Percentiles rank a stretch among this genome's conserved stretches.
phyloP scores from a whole-genome alignment of 1,140 invertebrate genomes.

The Solenopsis invicta region DNA sequence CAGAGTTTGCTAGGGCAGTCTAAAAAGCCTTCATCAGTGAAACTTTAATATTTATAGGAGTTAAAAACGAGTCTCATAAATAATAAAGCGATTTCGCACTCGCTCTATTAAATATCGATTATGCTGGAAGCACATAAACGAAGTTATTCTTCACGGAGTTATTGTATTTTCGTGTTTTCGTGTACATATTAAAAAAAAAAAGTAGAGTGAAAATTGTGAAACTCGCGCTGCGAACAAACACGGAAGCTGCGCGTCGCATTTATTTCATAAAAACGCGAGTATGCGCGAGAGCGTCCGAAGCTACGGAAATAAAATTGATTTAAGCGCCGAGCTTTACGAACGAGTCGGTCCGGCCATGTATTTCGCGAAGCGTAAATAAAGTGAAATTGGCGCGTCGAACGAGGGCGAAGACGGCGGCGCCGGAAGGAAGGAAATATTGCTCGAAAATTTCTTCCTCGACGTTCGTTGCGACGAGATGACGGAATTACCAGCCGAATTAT shows the following conservation, averaged over 20 bases:
- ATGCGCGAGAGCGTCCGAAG: not conserved
- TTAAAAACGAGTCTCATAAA: conserved; percentile 16
- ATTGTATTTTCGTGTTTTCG: conserved; percentile 10
- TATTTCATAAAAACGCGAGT: conserved; percentile 13
- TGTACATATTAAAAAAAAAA: not conserved
- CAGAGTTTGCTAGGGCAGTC: not conserved
- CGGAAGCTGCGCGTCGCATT: not conserved
- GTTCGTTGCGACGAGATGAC: not conserved
- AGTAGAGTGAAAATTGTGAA: not conserved
- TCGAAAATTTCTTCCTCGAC: not conserved
- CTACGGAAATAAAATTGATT: conserved; percentile 47
- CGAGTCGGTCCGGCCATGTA: not conserved
- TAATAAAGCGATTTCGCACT: conserved; percentile 14
- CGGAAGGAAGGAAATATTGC: conserved; percentile 39
- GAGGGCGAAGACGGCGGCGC: not conserved
- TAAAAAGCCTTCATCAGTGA: not conserved
- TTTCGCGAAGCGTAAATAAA: conserved; percentile 33
- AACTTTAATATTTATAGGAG: conserved; percentile 15
- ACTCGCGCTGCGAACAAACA: not conserved
- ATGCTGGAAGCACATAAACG: not conserved
- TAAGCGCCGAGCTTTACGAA: conserved; percentile 8
- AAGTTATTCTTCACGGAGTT: not conserved
- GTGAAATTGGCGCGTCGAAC: conserved; percentile 14
- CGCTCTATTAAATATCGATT: not conserved
- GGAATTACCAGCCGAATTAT: not conserved